Evolutionary conservation across 2,888 invertebrate species (phyloP), one percentile per base, ranked within the genome.

Genomic region (Hanleya hanleyi): DNA sequence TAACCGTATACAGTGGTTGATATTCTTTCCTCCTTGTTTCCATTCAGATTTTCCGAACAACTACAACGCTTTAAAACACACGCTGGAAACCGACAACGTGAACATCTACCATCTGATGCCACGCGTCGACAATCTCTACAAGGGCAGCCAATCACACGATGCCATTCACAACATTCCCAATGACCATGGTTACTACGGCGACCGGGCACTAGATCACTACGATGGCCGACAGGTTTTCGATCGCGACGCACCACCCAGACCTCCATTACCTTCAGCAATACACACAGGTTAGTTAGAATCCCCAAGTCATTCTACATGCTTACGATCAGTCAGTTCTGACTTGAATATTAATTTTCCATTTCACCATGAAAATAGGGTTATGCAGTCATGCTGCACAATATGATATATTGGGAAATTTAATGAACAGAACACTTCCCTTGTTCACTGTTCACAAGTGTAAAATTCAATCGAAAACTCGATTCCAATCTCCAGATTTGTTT

Each of bases 171-270:
- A 36, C 35, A 37, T 57, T 36, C 57, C 57, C 33, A n/a, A 26
- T 3, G 22, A 33, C 37, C 26, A 73, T 78, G 22, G 77, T 78
- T 35, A 70, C 77, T 15, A 22, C 12, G 32, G n/a, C 65, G 15
- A 36, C 65, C 65, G 26, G 4, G 15, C 38, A 3, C 75, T 71
- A 0, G 71, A 74, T 9, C 77, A 77, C 67, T 86, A 81, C 67
- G 85, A 86, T 57, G 84, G 85, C 1, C 65, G 84, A 51, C 86
- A 85, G 66, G 82, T 83, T n/a, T 82, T 84, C 35, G 84, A 85
- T 64, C 84, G 84, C 38, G 87, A 88, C 15, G 83, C 83, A 5
- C 86, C 84, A 0, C 85, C 87, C 6, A 77, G 86, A 41, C 82
- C 87, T 15, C 86, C 86, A 4, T 81, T 87, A 1, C 85, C 85